A percentile compares a stretch with the other conserved stretches of the same genome.
phyloP scores from a whole-genome alignment of 2,113 vertebrate species.

The Corythoichthys haematopterus region DNA sequence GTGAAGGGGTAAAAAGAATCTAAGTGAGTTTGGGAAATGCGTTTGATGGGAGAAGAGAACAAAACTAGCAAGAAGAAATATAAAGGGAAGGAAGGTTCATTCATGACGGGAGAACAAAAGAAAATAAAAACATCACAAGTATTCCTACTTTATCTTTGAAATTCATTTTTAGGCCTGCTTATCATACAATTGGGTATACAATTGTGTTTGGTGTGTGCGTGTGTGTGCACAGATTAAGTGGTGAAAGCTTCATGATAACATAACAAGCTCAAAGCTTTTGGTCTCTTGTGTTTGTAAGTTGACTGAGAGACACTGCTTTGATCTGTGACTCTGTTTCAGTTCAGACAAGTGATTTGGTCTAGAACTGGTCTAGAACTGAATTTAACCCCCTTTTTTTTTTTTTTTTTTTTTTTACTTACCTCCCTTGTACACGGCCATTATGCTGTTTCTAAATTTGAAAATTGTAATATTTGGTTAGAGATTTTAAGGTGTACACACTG shows the following conservation, averaged over 20 bases:
- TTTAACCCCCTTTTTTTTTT: neutral
- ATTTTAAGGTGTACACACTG: too few relatives aligned
- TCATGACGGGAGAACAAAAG: constrained; percentile 8
- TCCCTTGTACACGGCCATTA: too few relatives aligned
- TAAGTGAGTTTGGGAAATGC: constrained; percentile 13
- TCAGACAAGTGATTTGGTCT: neutral
- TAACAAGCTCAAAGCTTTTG: constrained; percentile 35
- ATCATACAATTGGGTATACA: constrained; percentile 53
- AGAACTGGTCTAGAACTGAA: neutral
- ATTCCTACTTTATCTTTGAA: constrained; percentile 35
- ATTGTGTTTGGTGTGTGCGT: constrained; percentile 13
- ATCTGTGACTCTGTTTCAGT: constrained; percentile 15
- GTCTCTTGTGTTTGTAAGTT: constrained; percentile 24
- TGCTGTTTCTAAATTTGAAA: too few relatives aligned
- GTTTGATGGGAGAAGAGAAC: constrained; percentile 13
- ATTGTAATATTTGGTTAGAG: too few relatives aligned
- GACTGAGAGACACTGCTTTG: constrained; percentile 48
- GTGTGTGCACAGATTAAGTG: constrained; percentile 32
- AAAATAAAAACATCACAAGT: constrained; percentile 10
- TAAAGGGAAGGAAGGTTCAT: neutral
- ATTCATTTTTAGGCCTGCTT: constrained; percentile 42
- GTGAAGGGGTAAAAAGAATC: neutral
- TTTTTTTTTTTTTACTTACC: too few relatives aligned
- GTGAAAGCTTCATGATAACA: constrained; percentile 53
- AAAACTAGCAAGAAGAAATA: constrained; percentile 6